phyloP scores from a whole-genome alignment of 53 echinoderm and acorn worm genomes.

The Paelopatides confundens region DNA sequence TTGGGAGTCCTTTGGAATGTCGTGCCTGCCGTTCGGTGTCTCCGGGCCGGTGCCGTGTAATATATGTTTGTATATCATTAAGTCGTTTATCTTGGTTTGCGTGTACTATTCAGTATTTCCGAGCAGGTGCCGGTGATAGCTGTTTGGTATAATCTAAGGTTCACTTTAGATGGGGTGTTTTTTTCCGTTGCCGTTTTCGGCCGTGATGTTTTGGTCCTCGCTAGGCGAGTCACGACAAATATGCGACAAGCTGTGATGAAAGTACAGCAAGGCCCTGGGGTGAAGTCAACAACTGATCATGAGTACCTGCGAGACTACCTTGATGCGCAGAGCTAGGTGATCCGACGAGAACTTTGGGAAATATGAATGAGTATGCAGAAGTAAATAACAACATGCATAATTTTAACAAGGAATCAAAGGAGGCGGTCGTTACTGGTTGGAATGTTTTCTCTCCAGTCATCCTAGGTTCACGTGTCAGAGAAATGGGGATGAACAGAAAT shows the following conservation, averaged over 20 bases:
- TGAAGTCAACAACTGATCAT: background rate
- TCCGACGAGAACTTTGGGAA: background rate
- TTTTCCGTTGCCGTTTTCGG: too few relatives aligned
- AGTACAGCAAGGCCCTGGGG: conserved; percentile 14
- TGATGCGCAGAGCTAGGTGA: background rate
- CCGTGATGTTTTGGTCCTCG: too few relatives aligned
- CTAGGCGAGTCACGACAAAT: too few relatives aligned
- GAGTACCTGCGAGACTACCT: conserved; percentile 6
- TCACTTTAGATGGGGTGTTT: too few relatives aligned
- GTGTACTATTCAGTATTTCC: too few relatives aligned
- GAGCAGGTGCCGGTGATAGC: too few relatives aligned
- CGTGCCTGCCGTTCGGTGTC: too few relatives aligned
- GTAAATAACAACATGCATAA: conserved; percentile 43
- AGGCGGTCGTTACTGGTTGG: conserved; percentile 57
- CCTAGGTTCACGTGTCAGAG: conserved; percentile 42
- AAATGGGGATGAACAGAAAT: conserved; percentile 56
- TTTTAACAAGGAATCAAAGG: conserved; percentile 62
- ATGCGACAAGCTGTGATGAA: conserved; percentile 30
- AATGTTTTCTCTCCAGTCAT: conserved; percentile 58
- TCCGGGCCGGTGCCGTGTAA: too few relatives aligned
- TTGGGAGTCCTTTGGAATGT: too few relatives aligned
- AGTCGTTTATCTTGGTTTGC: too few relatives aligned
- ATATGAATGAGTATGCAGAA: background rate
- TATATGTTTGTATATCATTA: too few relatives aligned
- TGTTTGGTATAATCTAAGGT: too few relatives aligned